A percentile compares a stretch with the other conserved stretches of the same genome.
Conservation (phyloP, 1,140 invertebrate genomes). For the Chironomus tepperi region DNA sequence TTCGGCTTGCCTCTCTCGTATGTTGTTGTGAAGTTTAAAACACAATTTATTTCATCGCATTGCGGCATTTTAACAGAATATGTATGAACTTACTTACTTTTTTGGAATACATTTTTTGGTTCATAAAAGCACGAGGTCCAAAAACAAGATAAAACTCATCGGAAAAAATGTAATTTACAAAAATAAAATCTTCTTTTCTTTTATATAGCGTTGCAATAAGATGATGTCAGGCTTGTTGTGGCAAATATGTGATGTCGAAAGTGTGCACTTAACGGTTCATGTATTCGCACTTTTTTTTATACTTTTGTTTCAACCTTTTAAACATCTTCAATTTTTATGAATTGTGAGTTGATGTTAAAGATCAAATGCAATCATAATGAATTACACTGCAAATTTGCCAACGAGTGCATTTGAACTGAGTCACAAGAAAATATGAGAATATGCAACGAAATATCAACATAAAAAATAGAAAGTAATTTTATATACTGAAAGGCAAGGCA, state of each 20-base stretch:
- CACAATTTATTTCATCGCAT: conserved; percentile 8
- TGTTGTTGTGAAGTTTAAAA: conserved; percentile 7
- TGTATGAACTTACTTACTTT: neutral
- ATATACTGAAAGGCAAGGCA: neutral
- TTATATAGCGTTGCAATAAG: no score
- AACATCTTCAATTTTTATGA: neutral
- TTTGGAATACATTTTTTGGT: neutral
- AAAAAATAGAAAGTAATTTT: conserved; percentile 2
- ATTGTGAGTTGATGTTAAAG: conserved; percentile 7
- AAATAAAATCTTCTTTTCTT: neutral
- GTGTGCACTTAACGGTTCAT: neutral
- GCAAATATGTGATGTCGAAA: neutral
- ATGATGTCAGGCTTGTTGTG: neutral
- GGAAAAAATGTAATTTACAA: neutral
- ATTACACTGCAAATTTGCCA: neutral
- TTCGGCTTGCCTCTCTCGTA: neutral
- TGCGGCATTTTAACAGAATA: neutral
- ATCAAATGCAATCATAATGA: conserved; percentile 23
- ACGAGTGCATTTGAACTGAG: neutral
- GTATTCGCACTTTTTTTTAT: neutral
- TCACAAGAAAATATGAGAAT: neutral
- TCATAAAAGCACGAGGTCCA: neutral
- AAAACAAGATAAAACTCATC: neutral
- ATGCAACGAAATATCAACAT: neutral
- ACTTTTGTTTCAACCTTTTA: neutral